Evolutionary conservation across 1,140 invertebrate species (phyloP).

Genomic region (Nephotettix cincticeps): DNA sequence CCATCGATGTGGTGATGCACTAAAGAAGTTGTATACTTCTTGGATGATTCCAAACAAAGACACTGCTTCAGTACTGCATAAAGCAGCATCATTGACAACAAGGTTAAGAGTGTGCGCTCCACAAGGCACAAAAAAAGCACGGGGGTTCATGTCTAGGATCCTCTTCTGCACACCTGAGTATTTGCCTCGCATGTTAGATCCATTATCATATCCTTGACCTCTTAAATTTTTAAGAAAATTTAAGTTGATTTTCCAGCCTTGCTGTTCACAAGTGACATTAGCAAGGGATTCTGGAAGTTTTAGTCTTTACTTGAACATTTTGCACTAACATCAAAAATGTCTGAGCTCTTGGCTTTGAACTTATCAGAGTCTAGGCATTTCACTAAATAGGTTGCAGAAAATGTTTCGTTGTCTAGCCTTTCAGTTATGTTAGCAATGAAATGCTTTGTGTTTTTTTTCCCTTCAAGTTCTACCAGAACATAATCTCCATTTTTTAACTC

Average conservation of each 20-base stretch:
- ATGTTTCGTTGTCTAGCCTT: background rate
- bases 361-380: background rate
- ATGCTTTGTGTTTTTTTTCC: constrained; percentile 2
- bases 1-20: background rate
- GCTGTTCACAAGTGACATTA: background rate
- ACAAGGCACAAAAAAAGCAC: constrained; percentile 26
- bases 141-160: constrained; percentile 35
- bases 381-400: background rate
- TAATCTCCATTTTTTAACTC: too few species aligned
- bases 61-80: background rate
- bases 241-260: background rate
- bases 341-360: constrained; percentile 2
- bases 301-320: background rate
- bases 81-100: constrained; percentile 22
- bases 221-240: constrained; percentile 35
- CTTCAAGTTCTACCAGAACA: too few species aligned
- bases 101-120: constrained; percentile 18
- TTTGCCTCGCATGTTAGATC: constrained; percentile 42
- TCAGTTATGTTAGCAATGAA: background rate
- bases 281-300: background rate
- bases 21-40: background rate
- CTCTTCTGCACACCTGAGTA: constrained; percentile 34
- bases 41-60: background rate
- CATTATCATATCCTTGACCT: constrained; percentile 45
- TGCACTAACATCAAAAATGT: background rate